Base-by-base conservation (phyloP, 2,797 vertebrate genomes). In the Danio kyathit region DNA sequence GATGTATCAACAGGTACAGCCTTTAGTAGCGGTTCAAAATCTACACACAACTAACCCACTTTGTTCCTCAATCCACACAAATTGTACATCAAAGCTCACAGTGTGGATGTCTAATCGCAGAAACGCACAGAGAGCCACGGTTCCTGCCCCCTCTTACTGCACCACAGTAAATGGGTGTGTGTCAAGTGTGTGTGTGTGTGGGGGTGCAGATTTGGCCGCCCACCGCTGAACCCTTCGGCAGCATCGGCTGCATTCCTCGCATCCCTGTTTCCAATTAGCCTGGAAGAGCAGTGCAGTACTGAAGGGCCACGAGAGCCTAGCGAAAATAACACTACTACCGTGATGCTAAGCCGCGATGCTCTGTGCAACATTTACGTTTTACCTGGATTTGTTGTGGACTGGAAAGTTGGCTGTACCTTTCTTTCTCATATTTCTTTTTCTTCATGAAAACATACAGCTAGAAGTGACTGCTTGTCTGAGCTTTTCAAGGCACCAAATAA, bases 191-290 rank as follows among this genome's bases (percentile, higher is more conserved):
- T 70, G 64, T n/a, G n/a, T n/a, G n/a, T 48, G 63, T 60, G 54
- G 43, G 19, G 51, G 79, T 74, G 82, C 73, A 60, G 43, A 70
- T 43, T n/a, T 51, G 64, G 61, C 76, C 19, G 29, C 76, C 81
- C 83, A 73, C 59, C 43, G 4, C 75, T 80, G 72, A 57, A 79
- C 74, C 57, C 79, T 64, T 85, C 79, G 80, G 84, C 84, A 87
- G 49, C 46, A 16, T 77, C 19, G 59, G 63, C 77, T 67, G 80
- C 80, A 89, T 88, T 88, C 84, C 82, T 85, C 21, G 70, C 17
- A 48, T 82, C 85, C 79, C 87, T 88, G 88, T 88, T 89, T 89
- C 83, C 86, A 88, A 88, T 89, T 87, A 88, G 80, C 64, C 73
- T 70, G 80, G 82, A 83, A 83, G 79, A 69, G 54, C 6, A 40